phyloP scores from a whole-genome alignment of 1,140 invertebrate species.

The Drosophila pachea region DNA sequence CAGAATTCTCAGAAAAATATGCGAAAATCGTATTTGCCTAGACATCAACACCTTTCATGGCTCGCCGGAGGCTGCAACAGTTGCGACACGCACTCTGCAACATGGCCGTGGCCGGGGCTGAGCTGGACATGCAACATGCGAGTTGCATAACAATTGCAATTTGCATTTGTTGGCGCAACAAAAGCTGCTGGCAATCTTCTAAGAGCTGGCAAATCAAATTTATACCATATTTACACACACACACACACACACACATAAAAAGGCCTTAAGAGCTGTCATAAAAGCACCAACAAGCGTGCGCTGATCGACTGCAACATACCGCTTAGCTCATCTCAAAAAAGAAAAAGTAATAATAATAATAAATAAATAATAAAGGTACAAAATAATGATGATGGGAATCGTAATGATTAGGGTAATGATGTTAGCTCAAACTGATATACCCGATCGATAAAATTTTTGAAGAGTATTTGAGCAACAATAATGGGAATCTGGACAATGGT shows the following conservation, averaged over 20 bases:
- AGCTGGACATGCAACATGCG: constrained; percentile 22
- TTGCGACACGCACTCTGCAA: constrained; percentile 29
- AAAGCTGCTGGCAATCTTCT: constrained; percentile 43
- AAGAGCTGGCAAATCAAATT: constrained; percentile 50
- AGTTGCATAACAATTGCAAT: constrained; percentile 55
- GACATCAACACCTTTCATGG: too few relatives aligned
- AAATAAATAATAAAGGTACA: background rate
- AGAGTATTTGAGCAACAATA: constrained; percentile 14
- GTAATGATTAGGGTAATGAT: background rate
- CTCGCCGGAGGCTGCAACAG: constrained; percentile 11
- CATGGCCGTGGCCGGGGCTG: constrained; percentile 5
- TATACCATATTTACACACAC: constrained; percentile 57
- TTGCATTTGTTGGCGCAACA: constrained; percentile 46
- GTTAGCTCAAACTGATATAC: background rate
- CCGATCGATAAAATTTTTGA: background rate
- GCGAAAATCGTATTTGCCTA: background rate
- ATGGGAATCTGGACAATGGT: constrained; percentile 41
- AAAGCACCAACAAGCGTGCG: background rate
- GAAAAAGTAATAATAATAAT: background rate
- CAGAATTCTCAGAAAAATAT: constrained; percentile 17
- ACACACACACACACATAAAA: constrained; percentile 57
- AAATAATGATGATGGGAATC: background rate
- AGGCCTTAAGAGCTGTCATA: constrained; percentile 64
- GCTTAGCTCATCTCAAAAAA: background rate
- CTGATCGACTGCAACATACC: constrained; percentile 1